Percentiles rank a stretch among this genome's conserved stretches.
These are phyloP conservation scores for Ceriagrion tenellum DNA, from an alignment of 2,888 invertebrate genomes.

Conservation along the genomic window DNA sequence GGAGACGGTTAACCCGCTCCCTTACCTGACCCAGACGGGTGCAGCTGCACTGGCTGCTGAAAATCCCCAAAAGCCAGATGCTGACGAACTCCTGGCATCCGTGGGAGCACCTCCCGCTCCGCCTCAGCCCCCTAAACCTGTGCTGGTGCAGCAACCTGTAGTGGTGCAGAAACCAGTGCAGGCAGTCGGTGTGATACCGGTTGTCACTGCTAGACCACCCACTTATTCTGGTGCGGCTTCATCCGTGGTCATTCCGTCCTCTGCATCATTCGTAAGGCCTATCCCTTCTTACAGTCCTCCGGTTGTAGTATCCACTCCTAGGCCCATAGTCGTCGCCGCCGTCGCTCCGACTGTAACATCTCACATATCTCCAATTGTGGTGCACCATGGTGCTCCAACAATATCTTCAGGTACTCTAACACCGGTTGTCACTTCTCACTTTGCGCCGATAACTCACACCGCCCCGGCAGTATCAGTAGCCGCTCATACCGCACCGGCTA, in stretches of 20 bases:
- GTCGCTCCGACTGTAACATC: background rate
- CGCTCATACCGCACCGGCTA: background rate
- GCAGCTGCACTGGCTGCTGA: slow-evolving; percentile 32
- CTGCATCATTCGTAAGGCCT: background rate
- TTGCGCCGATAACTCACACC: background rate
- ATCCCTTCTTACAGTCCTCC: background rate
- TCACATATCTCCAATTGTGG: background rate
- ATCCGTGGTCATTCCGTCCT: background rate
- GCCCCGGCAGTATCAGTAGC: background rate
- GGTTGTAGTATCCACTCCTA: background rate
- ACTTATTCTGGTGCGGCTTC: background rate
- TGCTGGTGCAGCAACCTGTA: background rate
- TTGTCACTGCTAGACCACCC: background rate
- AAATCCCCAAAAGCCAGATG: slow-evolving; percentile 39
- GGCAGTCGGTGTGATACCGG: background rate
- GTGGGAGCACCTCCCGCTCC: slow-evolving; percentile 44
- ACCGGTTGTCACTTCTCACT: background rate
- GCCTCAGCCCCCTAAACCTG: slow-evolving; percentile 23
- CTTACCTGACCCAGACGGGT: slow-evolving; percentile 49
- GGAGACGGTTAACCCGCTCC: slow-evolving; percentile 14
- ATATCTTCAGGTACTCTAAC: background rate
- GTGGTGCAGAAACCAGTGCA: background rate
- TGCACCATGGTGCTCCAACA: background rate
- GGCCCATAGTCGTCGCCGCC: background rate
- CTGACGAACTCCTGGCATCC: slow-evolving; percentile 21